Evolutionary conservation across 2,113 vertebrate species (phyloP), one percentile per base, ranked within the genome.

Genomic region (Crotalus horridus): DNA sequence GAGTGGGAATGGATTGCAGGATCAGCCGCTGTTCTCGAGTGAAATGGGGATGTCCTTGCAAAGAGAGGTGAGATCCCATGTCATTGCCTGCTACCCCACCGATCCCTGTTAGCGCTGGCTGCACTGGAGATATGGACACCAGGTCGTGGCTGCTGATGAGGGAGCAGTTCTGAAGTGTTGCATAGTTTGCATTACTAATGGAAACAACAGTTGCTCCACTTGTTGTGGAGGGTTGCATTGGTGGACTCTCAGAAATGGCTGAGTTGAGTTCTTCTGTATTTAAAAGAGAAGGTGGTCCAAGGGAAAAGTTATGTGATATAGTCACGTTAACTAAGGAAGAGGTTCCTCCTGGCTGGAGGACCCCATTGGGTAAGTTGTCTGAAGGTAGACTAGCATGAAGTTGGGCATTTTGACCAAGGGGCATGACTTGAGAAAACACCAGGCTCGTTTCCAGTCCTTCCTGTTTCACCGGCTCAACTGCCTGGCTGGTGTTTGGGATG

Each of bases 381-480:
- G 98, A 96, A 95, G 98, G 97, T 89, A 98, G 95, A 94, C 94
- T 98, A 95, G 98, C 94, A 93, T 98, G 98, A 94, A 99, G 97
- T 96, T 99, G 99, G 1, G 98, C 93, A 51, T 97, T 98, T 95
- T 98, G 98, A 96, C 98, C 98, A 96, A 99, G 97, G 90, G 99
- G 98, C 97, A 99, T 98, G 95, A 98, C 97, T 97, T 98, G 97
- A 97, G 99, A 98, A 98, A 99, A 98, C 94, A 98, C 97, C 96
- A 99, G 95, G 97, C 97, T 97, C 93, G 98, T 96, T 93, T 98
- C 98, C 96, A 95, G 97, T 96, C 98, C 98, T 97, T 99, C 99
- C 96, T 99, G 99, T 96, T 99, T 99, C 96, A 99, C 98, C 97
- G 98, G 96, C 91, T 97, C 97, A 39, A 98, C 59, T 26, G 97